A percentile compares a stretch with the other conserved stretches of the same genome.
Conservation (phyloP, 2,797 vertebrate species). For the Myioborus melanocephalus region DNA sequence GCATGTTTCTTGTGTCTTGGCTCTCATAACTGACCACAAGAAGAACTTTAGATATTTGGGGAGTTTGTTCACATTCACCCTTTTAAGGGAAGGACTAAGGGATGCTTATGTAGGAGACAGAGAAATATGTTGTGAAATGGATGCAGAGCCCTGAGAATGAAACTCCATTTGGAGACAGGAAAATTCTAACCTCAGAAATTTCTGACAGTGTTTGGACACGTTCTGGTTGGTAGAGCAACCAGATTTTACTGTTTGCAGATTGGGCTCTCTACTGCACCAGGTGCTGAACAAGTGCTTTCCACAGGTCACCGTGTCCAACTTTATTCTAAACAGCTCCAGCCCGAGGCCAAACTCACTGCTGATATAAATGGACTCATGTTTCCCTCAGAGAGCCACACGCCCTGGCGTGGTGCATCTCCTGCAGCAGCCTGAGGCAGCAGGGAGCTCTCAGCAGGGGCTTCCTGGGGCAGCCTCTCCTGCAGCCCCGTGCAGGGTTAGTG, state of each 20-base stretch:
- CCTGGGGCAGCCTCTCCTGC: not conserved
- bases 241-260: not conserved
- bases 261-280: constrained; percentile 19
- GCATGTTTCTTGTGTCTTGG: not conserved
- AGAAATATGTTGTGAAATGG: not conserved
- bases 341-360: constrained; percentile 9
- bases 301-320: constrained; percentile 25
- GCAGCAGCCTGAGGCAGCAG: not conserved
- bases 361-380: not conserved
- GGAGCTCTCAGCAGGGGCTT: not conserved
- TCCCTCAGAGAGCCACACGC: not conserved
- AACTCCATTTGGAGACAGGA: not conserved
- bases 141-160: not conserved
- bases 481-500: not conserved
- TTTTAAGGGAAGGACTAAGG: not conserved
- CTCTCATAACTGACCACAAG: not conserved
- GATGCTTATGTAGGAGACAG: not conserved
- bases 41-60: not conserved
- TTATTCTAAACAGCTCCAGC: constrained; percentile 17
- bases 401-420: constrained; percentile 11
- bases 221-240: not conserved
- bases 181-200: not conserved
- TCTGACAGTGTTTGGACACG: not conserved
- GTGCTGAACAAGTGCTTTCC: constrained; percentile 40
- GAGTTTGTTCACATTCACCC: not conserved